Base-by-base conservation (phyloP, 2,797 vertebrate species). In the Pyrocephalus nanus region DNA sequence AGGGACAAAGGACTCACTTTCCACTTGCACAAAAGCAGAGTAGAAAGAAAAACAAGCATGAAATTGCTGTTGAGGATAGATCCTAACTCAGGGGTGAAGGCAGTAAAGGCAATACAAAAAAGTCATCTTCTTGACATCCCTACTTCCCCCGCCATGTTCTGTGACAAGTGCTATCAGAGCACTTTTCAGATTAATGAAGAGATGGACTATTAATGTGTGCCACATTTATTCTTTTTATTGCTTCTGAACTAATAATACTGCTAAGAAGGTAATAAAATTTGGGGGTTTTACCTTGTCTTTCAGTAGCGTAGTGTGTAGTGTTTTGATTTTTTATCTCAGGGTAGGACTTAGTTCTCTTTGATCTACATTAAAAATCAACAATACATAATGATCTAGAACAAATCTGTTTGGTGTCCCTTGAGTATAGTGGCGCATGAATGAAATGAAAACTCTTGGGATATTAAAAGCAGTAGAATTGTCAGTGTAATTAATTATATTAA, bases 131-230 rank as follows among this genome's bases (percentile, higher is more conserved):
- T 48, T 14, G 4, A 45, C 12, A 72, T 36, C 9, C 15, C 5
- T 50, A 42, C 15, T 38, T n/a, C 12, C 0, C 0, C 14, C 0
- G 4, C 8, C 6, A 27, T 43, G 6, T 64, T 78, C 45, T 43
- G 51, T 57, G 58, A 38, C 26, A 75, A 47, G 19, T 65, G 20
- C 25, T 87, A 58, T 42, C 25, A 48, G 48, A 88, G 26, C 2
- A 20, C 29, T 83, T 82, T 51, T 13, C 6, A 3, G 20, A n/a
- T 23, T 21, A 17, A 34, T 42, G 19, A 25, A 90, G 40, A 80
- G 36, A 48, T 0, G 2, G 11, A 22, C 11, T 55, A 53, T 19
- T 60, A 21, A 5, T 42, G 15, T 36, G 11, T 45, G 27, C 6
- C 2, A 5, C 38, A 17, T 38, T 71, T 64, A 34, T 26, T 58